A percentile compares a stretch with the other conserved stretches of the same genome.
Conservation (phyloP, 2,113 vertebrate genomes). For the Pterocles gutturalis region DNA sequence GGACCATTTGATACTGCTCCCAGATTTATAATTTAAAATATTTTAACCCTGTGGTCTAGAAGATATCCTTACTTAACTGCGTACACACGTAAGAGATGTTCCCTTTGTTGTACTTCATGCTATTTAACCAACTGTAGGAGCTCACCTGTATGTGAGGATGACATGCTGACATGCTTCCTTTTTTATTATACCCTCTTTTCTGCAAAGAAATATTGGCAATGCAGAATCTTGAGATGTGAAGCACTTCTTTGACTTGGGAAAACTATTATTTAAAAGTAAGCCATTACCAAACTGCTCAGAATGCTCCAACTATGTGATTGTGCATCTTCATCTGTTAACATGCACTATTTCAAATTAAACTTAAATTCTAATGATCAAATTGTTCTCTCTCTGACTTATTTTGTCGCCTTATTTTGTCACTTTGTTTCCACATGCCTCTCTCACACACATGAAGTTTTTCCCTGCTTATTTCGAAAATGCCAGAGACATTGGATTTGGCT, state of each 20-base stretch:
- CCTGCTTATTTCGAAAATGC: not conserved
- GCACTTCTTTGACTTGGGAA: not conserved
- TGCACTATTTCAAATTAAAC: not conserved
- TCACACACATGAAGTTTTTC: not conserved
- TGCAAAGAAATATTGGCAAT: not conserved
- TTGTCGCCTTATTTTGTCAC: not conserved
- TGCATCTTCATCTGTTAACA: not conserved
- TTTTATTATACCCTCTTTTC: not conserved
- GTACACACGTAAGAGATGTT: not conserved
- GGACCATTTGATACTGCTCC: not conserved
- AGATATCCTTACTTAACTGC: not conserved
- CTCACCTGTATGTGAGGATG: not conserved
- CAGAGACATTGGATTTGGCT: not conserved
- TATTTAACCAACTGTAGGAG: not conserved
- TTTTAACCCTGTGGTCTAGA: not conserved
- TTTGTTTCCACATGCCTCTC: not conserved
- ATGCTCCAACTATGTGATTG: not conserved
- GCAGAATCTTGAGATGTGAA: not conserved
- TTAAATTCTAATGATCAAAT: not conserved
- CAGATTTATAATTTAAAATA: not conserved
- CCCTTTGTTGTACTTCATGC: not conserved
- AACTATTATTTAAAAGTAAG: not conserved
- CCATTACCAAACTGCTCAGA: not conserved
- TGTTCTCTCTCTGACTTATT: not conserved
- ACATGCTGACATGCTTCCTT: not conserved